Evolutionary conservation across 2,113 vertebrate genomes (phyloP).

Genomic region (Calyptomena viridis): DNA sequence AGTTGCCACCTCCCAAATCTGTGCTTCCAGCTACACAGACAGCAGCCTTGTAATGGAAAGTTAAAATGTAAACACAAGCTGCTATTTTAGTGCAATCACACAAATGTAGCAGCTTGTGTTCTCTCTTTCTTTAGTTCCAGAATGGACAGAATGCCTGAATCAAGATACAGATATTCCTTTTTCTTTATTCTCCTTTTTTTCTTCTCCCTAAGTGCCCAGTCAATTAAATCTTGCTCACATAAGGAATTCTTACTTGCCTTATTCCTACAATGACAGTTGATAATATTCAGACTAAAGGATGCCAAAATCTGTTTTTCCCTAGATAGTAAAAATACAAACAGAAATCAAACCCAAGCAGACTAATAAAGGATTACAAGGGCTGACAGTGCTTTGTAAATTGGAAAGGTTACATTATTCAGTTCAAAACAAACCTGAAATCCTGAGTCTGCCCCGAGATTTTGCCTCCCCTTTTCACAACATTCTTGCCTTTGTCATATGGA

Average conservation of each 20-base stretch:
- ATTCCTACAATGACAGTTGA: background rate
- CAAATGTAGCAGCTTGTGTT: background rate
- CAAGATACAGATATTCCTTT: background rate
- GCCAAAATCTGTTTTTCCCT: background rate
- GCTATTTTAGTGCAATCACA: background rate
- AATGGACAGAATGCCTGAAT: background rate
- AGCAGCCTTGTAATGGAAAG: background rate
- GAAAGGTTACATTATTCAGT: background rate
- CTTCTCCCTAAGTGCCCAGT: background rate
- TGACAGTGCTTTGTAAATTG: background rate
- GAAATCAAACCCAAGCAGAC: conserved; percentile 6
- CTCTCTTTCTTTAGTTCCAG: background rate
- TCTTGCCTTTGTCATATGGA: background rate
- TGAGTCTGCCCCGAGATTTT: background rate
- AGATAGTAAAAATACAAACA: background rate
- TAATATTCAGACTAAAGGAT: background rate
- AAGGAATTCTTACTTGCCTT: background rate
- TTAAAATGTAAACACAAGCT: background rate
- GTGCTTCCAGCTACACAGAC: background rate
- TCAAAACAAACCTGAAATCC: conserved; percentile 7
- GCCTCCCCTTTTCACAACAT: background rate
- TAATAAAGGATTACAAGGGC: background rate
- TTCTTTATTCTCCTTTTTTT: background rate
- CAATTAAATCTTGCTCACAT: conserved; percentile 2
- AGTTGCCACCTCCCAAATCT: background rate